Evolutionary conservation across 2,888 invertebrate species (phyloP).

Genomic region (Drosophila prostipennis): DNA sequence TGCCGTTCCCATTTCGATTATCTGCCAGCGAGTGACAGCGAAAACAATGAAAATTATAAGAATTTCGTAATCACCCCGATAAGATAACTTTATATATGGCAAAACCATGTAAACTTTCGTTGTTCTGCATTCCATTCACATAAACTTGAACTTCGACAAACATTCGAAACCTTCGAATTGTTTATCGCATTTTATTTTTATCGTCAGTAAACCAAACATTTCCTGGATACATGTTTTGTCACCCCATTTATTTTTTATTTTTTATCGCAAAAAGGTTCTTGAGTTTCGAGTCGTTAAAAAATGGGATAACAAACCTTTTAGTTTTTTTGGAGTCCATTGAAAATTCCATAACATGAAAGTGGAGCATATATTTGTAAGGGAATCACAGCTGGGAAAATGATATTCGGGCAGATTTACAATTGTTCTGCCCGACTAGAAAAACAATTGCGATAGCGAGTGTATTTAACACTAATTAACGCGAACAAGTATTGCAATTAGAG

Average conservation of each 20-base stretch:
- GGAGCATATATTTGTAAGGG: constrained; percentile 79
- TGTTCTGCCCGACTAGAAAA: constrained; percentile 8
- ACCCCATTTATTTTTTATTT: constrained; percentile 9
- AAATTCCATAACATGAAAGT: constrained; percentile 83
- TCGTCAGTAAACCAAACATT: constrained; percentile 30
- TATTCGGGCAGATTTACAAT: constrained; percentile 67
- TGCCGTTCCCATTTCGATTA: constrained; percentile 4
- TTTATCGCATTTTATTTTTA: constrained; percentile 34
- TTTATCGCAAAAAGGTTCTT: background rate
- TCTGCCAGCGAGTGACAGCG: constrained; percentile 17
- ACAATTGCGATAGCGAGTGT: constrained; percentile 4
- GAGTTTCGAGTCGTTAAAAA: background rate
- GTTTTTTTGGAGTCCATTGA: constrained; percentile 82
- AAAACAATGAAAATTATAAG: constrained; percentile 25
- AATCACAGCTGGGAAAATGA: constrained; percentile 74
- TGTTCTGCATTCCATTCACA: background rate
- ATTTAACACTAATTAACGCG: constrained; percentile 42
- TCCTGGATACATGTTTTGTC: constrained; percentile 16
- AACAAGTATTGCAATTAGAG: constrained; percentile 57
- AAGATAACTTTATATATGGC: constrained; percentile 16
- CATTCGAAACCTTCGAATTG: constrained; percentile 37
- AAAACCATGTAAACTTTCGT: constrained; percentile 17
- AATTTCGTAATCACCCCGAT: constrained; percentile 25
- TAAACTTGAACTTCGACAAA: constrained; percentile 32
- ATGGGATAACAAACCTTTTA: constrained; percentile 70